phyloP scores from a whole-genome alignment of 53 echinoderm and acorn worm genomes.

The Pentamera pediparva region DNA sequence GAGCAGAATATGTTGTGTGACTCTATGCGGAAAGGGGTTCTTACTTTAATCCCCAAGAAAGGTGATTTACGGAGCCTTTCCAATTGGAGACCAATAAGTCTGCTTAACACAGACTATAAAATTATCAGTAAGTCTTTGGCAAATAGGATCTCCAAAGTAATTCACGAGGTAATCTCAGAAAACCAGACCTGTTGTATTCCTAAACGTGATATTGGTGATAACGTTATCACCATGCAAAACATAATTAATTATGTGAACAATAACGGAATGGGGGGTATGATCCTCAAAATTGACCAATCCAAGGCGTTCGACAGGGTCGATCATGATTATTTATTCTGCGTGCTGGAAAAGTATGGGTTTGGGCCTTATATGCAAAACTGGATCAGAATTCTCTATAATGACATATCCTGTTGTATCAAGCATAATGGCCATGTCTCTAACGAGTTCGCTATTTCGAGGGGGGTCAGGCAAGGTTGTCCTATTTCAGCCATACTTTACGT shows the following conservation, averaged over 20 bases:
- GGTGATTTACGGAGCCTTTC: not conserved
- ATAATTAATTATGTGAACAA: not conserved
- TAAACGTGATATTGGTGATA: constrained; percentile 17
- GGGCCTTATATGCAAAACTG: not conserved
- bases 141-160: not conserved
- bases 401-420: not conserved
- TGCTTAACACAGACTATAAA: constrained; percentile 24
- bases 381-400: not conserved
- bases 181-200: constrained; percentile 29
- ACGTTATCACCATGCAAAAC: constrained; percentile 12
- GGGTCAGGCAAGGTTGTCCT: not conserved
- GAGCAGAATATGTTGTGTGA: not conserved
- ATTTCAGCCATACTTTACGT: not conserved
- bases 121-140: constrained; percentile 16
- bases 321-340: not conserved
- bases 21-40: not conserved
- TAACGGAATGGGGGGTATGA: not conserved
- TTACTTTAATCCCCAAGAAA: constrained; percentile 30
- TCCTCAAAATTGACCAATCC: not conserved
- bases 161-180: not conserved
- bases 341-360: not conserved
- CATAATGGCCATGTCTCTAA: not conserved
- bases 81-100: constrained; percentile 26
- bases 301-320: constrained; percentile 3
- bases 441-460: not conserved